phyloP scores from a whole-genome alignment of 30 jellyfish, hydroid and myxozoan genomes.

The Mastigias papua region DNA sequence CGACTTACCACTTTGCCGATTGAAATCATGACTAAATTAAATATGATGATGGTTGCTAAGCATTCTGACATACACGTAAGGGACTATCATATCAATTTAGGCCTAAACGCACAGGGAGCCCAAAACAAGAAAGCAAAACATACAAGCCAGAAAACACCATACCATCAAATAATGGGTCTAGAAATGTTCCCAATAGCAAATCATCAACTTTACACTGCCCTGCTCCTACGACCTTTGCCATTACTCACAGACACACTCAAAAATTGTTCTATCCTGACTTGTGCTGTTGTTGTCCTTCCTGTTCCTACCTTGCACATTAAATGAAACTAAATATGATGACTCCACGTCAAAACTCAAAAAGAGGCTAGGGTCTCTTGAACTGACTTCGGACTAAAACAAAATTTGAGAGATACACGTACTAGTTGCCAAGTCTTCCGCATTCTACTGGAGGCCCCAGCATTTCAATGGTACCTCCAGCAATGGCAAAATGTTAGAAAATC shows the following conservation, averaged over 20 bases:
- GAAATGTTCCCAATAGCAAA: not conserved
- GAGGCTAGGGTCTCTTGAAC: not conserved
- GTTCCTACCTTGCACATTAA: too few species aligned
- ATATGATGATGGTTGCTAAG: not conserved
- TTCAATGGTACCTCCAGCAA: too few species aligned
- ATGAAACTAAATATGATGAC: not conserved
- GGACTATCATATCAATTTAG: not conserved
- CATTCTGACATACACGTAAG: not conserved
- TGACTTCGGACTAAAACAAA: too few species aligned
- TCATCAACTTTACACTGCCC: not conserved
- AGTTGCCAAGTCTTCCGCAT: too few species aligned
- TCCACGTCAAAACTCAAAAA: not conserved
- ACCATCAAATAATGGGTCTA: not conserved
- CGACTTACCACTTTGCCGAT: too few species aligned
- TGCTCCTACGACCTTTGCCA: not conserved
- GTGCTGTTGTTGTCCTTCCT: not conserved
- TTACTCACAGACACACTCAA: too few species aligned
- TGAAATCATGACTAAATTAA: not conserved
- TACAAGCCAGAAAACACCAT: not conserved
- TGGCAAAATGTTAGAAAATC: too few species aligned
- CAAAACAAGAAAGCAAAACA: not conserved
- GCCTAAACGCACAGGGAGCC: not conserved
- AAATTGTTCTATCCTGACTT: too few species aligned
- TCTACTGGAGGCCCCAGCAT: too few species aligned
- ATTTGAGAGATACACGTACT: too few species aligned